Evolutionary conservation across 2,797 vertebrate genomes (phyloP).

Genomic region (Dryobates pubescens): DNA sequence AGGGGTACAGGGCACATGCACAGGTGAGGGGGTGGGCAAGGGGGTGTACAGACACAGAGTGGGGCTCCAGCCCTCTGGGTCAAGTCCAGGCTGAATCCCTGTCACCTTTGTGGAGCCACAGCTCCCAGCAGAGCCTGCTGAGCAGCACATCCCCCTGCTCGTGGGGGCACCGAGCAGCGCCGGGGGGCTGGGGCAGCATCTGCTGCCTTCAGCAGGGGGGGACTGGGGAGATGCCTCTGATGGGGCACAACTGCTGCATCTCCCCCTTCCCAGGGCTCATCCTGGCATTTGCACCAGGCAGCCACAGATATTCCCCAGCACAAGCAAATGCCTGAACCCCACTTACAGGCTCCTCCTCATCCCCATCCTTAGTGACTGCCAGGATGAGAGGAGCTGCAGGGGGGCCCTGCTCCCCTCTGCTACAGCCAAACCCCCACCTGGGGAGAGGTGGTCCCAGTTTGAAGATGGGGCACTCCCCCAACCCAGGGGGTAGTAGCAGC

Average conservation of each 20-base stretch:
- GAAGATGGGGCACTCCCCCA: background rate
- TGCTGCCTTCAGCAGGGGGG: background rate
- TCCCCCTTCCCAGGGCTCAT: background rate
- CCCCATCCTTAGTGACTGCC: background rate
- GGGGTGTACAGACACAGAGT: background rate
- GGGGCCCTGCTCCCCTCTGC: background rate
- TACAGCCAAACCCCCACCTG: background rate
- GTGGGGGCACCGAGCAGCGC: accelerated
- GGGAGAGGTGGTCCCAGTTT: background rate
- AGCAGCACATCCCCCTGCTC: too few relatives aligned
- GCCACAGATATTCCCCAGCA: background rate
- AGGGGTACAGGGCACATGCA: background rate
- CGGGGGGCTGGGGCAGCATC: background rate
- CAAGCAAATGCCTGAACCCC: background rate
- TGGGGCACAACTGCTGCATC: background rate
- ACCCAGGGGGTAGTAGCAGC: background rate
- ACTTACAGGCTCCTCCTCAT: background rate
- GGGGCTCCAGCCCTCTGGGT: background rate
- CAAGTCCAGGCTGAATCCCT: background rate
- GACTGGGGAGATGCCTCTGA: background rate
- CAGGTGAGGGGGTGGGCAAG: background rate
- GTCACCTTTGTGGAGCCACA: background rate
- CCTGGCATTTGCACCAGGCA: background rate
- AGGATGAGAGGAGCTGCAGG: background rate
- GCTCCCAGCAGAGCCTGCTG: background rate